Percentiles rank a stretch among this genome's conserved stretches.
These are phyloP conservation scores for Stichopus chloronotus DNA, from an alignment of 35 echinoderm and acorn worm species.

Conservation along the genomic window DNA sequence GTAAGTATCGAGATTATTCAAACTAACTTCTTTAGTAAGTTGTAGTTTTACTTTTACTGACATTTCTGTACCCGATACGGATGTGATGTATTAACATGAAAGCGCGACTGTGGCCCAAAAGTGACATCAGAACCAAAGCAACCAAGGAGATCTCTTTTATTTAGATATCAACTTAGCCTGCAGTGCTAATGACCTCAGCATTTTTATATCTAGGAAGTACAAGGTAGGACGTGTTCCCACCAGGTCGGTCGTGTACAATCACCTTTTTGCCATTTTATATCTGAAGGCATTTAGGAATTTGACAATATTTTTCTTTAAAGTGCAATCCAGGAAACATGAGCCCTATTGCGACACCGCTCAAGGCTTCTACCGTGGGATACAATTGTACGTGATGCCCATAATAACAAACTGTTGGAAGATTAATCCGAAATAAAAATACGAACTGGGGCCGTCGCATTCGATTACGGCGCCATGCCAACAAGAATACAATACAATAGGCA, in stretches of 20 bases:
- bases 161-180: background rate
- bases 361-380: background rate
- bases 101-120: too few species aligned
- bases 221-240: background rate
- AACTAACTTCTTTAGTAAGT: too few species aligned
- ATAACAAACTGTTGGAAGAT: conserved; percentile 39
- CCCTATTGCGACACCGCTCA: background rate
- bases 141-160: too few species aligned
- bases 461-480: background rate
- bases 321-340: conserved; percentile 11
- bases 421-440: conserved; percentile 50
- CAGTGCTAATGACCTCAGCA: background rate
- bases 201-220: background rate
- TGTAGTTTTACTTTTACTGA: too few species aligned
- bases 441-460: background rate
- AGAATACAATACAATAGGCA: background rate
- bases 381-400: conserved; percentile 29
- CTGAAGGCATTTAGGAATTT: background rate
- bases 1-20: too few species aligned
- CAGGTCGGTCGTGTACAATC: background rate
- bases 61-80: too few species aligned
- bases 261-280: background rate
- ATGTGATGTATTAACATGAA: too few species aligned
- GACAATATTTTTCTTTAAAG: background rate
- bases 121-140: too few species aligned